These are phyloP conservation scores for Drosophila santomea DNA, from an alignment of 1,140 invertebrate genomes.

Conservation along the genomic window DNA sequence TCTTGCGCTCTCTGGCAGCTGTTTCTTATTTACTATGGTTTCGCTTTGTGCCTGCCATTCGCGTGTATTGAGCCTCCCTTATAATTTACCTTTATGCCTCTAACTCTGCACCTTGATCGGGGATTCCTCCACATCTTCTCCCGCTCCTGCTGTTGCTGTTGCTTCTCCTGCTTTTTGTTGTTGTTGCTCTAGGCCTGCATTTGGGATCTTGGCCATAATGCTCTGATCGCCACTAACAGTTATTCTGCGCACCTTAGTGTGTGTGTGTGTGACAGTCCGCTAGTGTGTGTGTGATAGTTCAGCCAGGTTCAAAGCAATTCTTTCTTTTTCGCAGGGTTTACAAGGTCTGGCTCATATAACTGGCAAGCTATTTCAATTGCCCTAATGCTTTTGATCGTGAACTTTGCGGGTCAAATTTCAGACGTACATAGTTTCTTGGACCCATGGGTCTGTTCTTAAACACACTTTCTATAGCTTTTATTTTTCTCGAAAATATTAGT, in stretches of 20 bases:
- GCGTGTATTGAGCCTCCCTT: conserved; percentile 77
- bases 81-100: conserved; percentile 54
- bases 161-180: conserved; percentile 30
- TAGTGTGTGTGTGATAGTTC: conserved; percentile 53
- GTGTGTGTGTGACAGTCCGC: background rate
- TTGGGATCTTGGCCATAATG: conserved; percentile 44
- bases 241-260: conserved; percentile 28
- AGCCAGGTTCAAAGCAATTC: conserved; percentile 74
- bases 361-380: conserved; percentile 40
- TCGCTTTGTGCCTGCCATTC: conserved; percentile 67
- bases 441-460: too few species aligned
- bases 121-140: conserved; percentile 35
- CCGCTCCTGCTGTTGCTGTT: conserved; percentile 38
- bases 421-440: too few species aligned
- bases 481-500: too few species aligned
- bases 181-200: conserved; percentile 64
- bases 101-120: conserved; percentile 68
- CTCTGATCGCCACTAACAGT: conserved; percentile 61
- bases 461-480: too few species aligned
- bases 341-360: conserved; percentile 33
- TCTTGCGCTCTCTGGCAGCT: conserved; percentile 59
- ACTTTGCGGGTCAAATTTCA: conserved; percentile 21
- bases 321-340: conserved; percentile 40
- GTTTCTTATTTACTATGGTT: conserved; percentile 82
- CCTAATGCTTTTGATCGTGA: conserved; percentile 45